Conservation (phyloP, 2,113 vertebrate species). For the Muntiacus muntjak region DNA sequence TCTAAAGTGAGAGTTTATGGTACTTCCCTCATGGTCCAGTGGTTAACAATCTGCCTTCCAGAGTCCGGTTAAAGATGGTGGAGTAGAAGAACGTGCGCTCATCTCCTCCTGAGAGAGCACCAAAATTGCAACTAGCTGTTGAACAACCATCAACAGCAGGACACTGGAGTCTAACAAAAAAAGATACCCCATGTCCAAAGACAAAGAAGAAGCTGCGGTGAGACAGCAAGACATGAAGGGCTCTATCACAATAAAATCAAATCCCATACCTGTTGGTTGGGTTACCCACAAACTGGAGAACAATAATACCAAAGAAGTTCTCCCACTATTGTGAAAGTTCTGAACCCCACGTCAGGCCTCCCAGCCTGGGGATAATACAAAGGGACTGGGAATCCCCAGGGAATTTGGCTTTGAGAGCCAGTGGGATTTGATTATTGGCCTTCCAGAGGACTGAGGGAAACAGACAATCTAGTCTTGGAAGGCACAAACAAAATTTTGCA, state of each 20-base stretch:
- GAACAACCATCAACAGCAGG: not conserved
- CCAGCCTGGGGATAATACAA: not conserved
- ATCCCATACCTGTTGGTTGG: not conserved
- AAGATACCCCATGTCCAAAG: not conserved
- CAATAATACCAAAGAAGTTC: not conserved
- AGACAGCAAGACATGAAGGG: not conserved
- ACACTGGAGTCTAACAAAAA: not conserved
- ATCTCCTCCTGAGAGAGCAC: not conserved
- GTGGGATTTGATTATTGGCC: not conserved
- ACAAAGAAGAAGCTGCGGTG: not conserved
- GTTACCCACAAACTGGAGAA: not conserved
- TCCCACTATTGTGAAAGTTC: not conserved
- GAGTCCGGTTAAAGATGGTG: not conserved
- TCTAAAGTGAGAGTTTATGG: not conserved
- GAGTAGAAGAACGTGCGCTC: rapidly evolving
- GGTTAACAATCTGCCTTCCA: not conserved
- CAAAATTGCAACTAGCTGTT: not conserved
- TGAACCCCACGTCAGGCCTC: not conserved
- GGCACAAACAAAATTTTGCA: not conserved
- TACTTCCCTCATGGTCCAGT: not conserved
- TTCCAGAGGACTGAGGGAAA: not conserved
- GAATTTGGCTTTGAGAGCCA: not conserved
- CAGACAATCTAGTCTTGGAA: not conserved
- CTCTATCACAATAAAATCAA: not conserved
- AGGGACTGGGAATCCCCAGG: not conserved